Evolutionary conservation across 2,888 invertebrate species (phyloP).

Genomic region (Pseudococcus jackbeardsleyi): DNA sequence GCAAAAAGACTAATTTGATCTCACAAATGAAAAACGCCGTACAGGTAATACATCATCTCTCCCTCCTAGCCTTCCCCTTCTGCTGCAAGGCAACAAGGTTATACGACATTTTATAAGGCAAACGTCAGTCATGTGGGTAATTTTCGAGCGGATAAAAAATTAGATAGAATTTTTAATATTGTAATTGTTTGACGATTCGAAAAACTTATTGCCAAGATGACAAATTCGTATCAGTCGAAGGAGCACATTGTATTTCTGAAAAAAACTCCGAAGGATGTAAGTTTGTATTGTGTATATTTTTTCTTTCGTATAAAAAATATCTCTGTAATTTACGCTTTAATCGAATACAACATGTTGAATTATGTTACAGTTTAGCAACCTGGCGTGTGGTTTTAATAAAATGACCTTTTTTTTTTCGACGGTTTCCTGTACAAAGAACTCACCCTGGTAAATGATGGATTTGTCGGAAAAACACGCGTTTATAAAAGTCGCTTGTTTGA

Average conservation of each 20-base stretch:
- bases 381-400: background rate
- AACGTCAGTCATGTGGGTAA: background rate
- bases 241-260: background rate
- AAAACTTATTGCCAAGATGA: too few species aligned
- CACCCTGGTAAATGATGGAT: background rate
- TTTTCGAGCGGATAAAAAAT: background rate
- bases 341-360: background rate
- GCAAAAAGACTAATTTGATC: constrained; percentile 77
- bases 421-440: background rate
- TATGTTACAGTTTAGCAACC: background rate
- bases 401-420: background rate
- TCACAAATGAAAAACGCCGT: constrained; percentile 88
- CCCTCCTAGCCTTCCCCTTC: background rate
- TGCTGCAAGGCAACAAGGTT: background rate
- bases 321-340: background rate
- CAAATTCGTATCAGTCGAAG: background rate
- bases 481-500: background rate
- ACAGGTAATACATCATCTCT: constrained; percentile 73
- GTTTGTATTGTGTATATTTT: background rate
- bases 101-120: constrained; percentile 1
- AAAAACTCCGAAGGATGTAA: background rate
- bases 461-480: background rate
- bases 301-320: background rate
- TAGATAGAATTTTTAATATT: background rate
- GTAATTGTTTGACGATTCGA: background rate